Conservation (phyloP, 1,140 invertebrate species). For the Dinoponera quadriceps region DNA sequence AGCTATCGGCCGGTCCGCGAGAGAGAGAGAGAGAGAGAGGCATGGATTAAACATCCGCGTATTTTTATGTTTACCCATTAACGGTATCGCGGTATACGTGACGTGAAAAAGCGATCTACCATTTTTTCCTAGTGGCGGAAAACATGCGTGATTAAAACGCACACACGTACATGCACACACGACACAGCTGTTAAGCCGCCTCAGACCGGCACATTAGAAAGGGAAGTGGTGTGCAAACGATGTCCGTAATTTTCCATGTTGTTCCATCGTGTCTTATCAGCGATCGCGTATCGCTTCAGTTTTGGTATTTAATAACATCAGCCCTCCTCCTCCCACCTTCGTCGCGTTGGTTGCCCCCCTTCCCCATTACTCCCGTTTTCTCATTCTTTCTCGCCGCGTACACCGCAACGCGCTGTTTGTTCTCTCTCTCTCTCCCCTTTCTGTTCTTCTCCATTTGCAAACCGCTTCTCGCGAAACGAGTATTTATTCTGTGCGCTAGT, state of each 20-base stretch:
- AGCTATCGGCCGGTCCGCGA: not conserved
- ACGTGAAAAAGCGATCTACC: conserved; percentile 25
- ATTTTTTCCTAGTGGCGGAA: conserved; percentile 21
- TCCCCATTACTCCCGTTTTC: not conserved
- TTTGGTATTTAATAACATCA: conserved; percentile 28
- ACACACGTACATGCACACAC: too few species aligned
- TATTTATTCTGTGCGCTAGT: conserved; percentile 37
- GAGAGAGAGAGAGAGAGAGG: not conserved
- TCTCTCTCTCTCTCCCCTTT: conserved; percentile 16
- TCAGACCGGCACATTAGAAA: not conserved
- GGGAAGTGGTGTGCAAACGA: not conserved
- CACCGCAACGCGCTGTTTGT: conserved; percentile 24
- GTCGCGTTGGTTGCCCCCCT: not conserved
- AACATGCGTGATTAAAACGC: conserved; percentile 8
- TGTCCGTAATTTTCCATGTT: not conserved
- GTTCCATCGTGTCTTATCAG: conserved; percentile 6
- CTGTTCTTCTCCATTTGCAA: conserved; percentile 37
- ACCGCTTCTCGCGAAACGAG: conserved; percentile 47
- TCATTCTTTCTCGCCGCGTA: not conserved
- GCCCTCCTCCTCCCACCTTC: not conserved
- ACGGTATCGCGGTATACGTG: not conserved
- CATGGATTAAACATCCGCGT: conserved; percentile 13
- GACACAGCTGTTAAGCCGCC: not conserved
- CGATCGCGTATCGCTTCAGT: not conserved
- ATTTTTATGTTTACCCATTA: conserved; percentile 33